Evolutionary conservation across 2,797 vertebrate genomes (phyloP), one percentile per base, ranked within the genome.

Genomic region (Cirrhinus molitorella): DNA sequence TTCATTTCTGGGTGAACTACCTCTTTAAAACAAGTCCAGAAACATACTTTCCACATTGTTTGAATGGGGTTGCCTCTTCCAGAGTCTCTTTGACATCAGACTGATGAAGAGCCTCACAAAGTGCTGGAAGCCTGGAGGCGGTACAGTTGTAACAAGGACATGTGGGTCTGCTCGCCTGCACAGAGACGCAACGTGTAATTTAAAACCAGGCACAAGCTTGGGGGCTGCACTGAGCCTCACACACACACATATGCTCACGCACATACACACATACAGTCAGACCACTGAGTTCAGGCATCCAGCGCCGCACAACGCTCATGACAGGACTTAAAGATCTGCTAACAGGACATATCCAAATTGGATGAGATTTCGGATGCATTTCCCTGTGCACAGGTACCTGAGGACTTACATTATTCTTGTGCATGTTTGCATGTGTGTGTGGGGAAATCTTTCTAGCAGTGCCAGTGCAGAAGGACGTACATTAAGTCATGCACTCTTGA

Each of bases 121-220:
- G 14, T 53, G 47, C 72, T 84, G 68, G 59, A 81, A 83, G 73
- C 37, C 80, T 85, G 83, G 84, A 83, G 87, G 83, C 59, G 55
- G 78, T 53, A 81, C 84, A 87, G 73, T 76, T 84, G 72, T 80
- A 80, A 57, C 55, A 72, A 47, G 79, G 51, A 78, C 85, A 86
- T 82, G 70, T 77, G 66, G 47, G 76, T 83, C 81, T 81, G 83
- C 28, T 83, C 21, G 80, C 79, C 81, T 80, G 80, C 55, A 75
- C 80, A 61, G 85, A 83, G 80, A 78, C 51, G 28, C 71, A 79
- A 37, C 1, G 51, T 89, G 90, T 89, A 91, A 91, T 85, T 90
- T 87, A 91, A 90, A 89, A 91, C 87, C 89, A 78, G 40, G 72
- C 73, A 71, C 85, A 87, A 82, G 71, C 85, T 85, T 79, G 34